These are phyloP conservation scores for Bombylius discolor DNA, from an alignment of 2,888 invertebrate genomes.

Conservation along the genomic window DNA sequence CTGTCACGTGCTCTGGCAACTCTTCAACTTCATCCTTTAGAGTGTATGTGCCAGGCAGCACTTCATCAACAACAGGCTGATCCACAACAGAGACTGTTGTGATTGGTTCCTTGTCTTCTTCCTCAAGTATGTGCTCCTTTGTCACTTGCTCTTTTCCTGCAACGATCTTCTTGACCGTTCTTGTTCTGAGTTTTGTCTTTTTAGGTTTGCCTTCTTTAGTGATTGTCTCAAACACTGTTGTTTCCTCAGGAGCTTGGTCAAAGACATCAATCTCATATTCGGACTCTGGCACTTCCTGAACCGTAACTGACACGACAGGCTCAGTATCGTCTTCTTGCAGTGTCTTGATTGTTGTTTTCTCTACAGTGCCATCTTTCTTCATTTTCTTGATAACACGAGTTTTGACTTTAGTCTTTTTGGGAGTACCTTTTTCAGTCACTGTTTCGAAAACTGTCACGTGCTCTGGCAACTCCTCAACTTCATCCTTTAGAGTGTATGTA, in stretches of 20 bases:
- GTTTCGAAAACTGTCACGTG: constrained; percentile 34
- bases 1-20: constrained; percentile 18
- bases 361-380: constrained; percentile 25
- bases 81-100: constrained; percentile 21
- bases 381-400: constrained; percentile 29
- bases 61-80: constrained; percentile 17
- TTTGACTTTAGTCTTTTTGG: constrained; percentile 23
- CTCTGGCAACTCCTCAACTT: constrained; percentile 19
- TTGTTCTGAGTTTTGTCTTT: constrained; percentile 19
- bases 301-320: constrained; percentile 22
- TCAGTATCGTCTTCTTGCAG: constrained; percentile 30
- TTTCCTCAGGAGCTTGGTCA: constrained; percentile 19
- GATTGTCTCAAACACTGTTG: constrained; percentile 17
- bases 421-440: constrained; percentile 27
- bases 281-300: constrained; percentile 14
- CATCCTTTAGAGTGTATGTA: neutral
- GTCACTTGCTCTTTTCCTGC: constrained; percentile 28
- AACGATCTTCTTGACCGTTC: constrained; percentile 24
- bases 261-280: constrained; percentile 20
- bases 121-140: constrained; percentile 31
- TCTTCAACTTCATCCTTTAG: constrained; percentile 12
- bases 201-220: constrained; percentile 22
- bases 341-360: constrained; percentile 22
- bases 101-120: constrained; percentile 26
- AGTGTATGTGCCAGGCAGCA: constrained; percentile 16